Percentiles rank a stretch among this genome's conserved stretches.
Evolutionary conservation across 2,888 invertebrate genomes (phyloP).

Genomic region (Hyposoter dolosus): DNA sequence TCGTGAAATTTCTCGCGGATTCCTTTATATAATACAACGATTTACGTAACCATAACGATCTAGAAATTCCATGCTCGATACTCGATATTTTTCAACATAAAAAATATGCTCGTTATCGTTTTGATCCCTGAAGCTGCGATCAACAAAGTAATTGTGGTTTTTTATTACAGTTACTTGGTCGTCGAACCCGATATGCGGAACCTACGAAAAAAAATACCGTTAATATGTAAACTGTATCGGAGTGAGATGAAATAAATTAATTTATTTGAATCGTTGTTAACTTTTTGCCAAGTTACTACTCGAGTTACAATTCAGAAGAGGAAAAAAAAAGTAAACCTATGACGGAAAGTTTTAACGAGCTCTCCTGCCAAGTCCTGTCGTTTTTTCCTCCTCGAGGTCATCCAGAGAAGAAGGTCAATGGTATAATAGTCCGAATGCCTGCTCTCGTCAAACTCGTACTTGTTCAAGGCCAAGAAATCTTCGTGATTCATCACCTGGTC

Average conservation of each 20-base stretch:
- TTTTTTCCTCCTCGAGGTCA: slow-evolving; percentile 45
- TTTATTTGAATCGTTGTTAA: slow-evolving; percentile 1
- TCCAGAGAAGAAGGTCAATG: slow-evolving; percentile 55
- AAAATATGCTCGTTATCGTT: background rate
- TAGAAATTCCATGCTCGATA: slow-evolving; percentile 72
- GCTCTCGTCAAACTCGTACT: slow-evolving; percentile 44
- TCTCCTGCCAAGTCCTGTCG: slow-evolving; percentile 35
- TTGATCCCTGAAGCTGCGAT: background rate
- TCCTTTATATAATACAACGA: slow-evolving; percentile 67
- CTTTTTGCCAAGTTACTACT: background rate
- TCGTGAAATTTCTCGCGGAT: slow-evolving; percentile 21
- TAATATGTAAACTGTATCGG: background rate
- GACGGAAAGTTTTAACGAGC: slow-evolving; percentile 56
- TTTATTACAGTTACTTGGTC: background rate
- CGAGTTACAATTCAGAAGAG: background rate
- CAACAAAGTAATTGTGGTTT: background rate
- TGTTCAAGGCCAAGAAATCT: slow-evolving; percentile 45
- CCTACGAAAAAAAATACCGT: background rate
- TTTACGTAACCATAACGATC: slow-evolving; percentile 71
- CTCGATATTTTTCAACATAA: slow-evolving; percentile 69
- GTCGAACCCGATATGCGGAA: slow-evolving; percentile 1
- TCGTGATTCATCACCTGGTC: slow-evolving; percentile 61
- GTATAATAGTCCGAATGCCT: slow-evolving; percentile 38
- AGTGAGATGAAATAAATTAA: slow-evolving; percentile 12
- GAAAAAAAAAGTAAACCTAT: background rate